Base-by-base conservation (phyloP, 2,113 vertebrate genomes). In the Tenrec ecaudatus region DNA sequence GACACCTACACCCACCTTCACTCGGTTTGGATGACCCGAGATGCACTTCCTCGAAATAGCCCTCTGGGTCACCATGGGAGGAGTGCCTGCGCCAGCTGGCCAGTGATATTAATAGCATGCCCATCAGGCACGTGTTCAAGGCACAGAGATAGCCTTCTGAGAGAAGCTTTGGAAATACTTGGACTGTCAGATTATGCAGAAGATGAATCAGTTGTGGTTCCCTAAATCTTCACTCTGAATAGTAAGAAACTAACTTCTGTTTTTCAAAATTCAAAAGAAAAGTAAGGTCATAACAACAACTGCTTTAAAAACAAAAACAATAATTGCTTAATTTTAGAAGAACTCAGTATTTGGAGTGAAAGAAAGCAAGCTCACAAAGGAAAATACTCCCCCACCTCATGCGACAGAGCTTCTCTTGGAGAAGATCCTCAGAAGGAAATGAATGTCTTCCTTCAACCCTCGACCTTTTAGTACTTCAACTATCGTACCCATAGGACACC, bases 21-120 rank as follows among this genome's bases (percentile, higher is more conserved):
- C 93, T 95, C 22, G 85, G 90, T 91, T 96, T 95, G 92, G 96
- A 94, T 96, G 97, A 97, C 96, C 97, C 94, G 92, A 97, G 94
- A 97, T 96, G 93, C 95, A 95, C 96, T 96, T 96, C 97, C 97
- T 97, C 96, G 97, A 96, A 97, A 97, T 97, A 97, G 96, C 97
- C 86, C 60, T 93, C 79, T 96, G 94, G 96, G 93, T 97, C 96
- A 96, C 92, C 94, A 96, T 71, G 90, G 95, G 96, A 97, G 95
- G 96, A 96, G 97, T 96, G 97, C 95, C 95, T 97, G 97, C 94
- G 95, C 95, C 96, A 97, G 83, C 96, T 97, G 95, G 95, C 77
- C 92, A 47, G 40, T 73, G 86, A 57, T 97, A 97, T 97, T 97
- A 97, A 97, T 97, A 97, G 96, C 76, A 95, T 81, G 66, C 94